Evolutionary conservation across 2,888 invertebrate species (phyloP).

Genomic region (Trachelus troglodyta): DNA sequence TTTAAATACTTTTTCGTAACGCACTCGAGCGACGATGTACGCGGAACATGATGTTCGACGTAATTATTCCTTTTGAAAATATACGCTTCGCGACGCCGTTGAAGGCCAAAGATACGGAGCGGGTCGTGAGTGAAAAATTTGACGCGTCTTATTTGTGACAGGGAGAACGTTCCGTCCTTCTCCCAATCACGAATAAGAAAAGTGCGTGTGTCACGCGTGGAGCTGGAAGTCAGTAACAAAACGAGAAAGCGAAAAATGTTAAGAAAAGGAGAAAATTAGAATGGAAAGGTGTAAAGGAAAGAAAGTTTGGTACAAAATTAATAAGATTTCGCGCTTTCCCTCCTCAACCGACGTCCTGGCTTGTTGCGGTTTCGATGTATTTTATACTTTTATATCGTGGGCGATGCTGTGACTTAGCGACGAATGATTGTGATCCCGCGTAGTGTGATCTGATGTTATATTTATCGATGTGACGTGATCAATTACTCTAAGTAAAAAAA

Average conservation of each 20-base stretch:
- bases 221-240: not conserved
- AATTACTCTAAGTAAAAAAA: not conserved
- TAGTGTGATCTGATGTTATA: conserved; percentile 46
- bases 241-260: not conserved
- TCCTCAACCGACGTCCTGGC: not conserved
- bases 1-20: not conserved
- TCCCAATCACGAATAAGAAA: not conserved
- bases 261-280: not conserved
- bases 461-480: conserved; percentile 46
- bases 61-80: not conserved
- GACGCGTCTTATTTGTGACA: not conserved
- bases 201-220: too few relatives aligned
- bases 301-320: not conserved
- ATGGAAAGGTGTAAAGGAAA: not conserved
- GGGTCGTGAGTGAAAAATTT: not conserved
- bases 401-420: conserved; percentile 42
- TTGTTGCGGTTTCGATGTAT: conserved; percentile 44
- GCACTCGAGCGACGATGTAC: not conserved
- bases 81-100: not conserved
- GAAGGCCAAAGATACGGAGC: not conserved
- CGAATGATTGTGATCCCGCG: conserved; percentile 49
- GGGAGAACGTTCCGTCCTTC: not conserved
- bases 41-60: not conserved
- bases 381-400: conserved; percentile 65
- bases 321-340: not conserved